Evolutionary conservation across 1,140 invertebrate genomes (phyloP).

Genomic region (Lasioglossum baleicum): DNA sequence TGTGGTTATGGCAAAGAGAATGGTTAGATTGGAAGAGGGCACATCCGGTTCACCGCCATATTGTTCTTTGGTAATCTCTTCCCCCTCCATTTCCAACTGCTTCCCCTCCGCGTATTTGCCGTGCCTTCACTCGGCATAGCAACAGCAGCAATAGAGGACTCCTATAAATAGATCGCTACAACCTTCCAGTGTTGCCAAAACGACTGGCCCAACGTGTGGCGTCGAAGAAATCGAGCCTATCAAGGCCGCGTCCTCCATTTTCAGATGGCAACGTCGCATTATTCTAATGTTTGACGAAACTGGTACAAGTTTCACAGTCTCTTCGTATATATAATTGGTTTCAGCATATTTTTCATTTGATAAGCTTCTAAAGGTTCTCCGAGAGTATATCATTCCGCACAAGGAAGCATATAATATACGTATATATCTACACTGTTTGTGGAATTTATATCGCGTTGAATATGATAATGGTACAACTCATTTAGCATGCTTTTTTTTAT

Average conservation of each 20-base stretch:
- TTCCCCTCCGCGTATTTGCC: conserved; percentile 29
- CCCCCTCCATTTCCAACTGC: conserved; percentile 24
- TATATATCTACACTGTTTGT: neutral
- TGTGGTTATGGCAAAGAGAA: conserved; percentile 44
- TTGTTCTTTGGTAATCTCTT: conserved; percentile 63
- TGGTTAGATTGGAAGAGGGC: conserved; percentile 56
- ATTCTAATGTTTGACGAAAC: neutral
- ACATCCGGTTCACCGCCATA: conserved; percentile 67
- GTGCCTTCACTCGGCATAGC: conserved; percentile 67
- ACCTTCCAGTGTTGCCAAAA: conserved; percentile 71
- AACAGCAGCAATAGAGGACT: conserved; percentile 72
- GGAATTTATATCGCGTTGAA: neutral
- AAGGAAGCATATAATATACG: neutral
- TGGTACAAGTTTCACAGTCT: neutral
- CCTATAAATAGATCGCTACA: conserved; percentile 70
- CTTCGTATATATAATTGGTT: neutral
- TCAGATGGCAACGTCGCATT: conserved; percentile 62
- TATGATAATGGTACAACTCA: conserved; percentile 16
- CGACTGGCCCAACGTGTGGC: conserved; percentile 56
- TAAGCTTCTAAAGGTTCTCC: too few relatives aligned
- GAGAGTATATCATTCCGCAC: neutral
- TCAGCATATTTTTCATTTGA: too few relatives aligned
- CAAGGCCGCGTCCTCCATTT: conserved; percentile 52
- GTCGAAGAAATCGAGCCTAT: conserved; percentile 45
- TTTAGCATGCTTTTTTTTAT: conserved; percentile 44